phyloP scores from a whole-genome alignment of 1,140 invertebrate species.

The Aphidius gifuensis region DNA sequence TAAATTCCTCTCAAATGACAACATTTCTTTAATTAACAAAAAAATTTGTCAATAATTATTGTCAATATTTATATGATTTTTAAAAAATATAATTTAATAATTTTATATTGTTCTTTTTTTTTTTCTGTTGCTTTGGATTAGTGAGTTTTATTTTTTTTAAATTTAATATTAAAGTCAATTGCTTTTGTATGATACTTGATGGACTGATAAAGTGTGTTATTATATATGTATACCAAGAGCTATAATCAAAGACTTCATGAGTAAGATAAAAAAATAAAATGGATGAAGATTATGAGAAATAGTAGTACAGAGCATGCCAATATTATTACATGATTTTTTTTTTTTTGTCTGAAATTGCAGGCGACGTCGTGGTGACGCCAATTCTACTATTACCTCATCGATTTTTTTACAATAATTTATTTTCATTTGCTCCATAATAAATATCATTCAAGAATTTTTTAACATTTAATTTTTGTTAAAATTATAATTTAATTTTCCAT shows the following conservation, averaged over 20 bases:
- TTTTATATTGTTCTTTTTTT: too few relatives aligned
- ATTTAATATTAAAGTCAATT: conserved; percentile 1
- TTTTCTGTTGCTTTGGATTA: too few relatives aligned
- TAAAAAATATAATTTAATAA: neutral
- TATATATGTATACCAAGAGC: neutral
- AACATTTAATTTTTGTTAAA: too few relatives aligned
- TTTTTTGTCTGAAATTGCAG: conserved; percentile 20
- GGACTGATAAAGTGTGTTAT: conserved; percentile 2
- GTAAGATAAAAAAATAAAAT: conserved; percentile 1
- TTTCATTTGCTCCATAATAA: conserved; percentile 16
- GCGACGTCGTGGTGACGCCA: conserved; percentile 28
- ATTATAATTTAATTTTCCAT: neutral
- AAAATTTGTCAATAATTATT: neutral
- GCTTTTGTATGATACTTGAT: neutral
- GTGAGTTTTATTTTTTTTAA: too few relatives aligned
- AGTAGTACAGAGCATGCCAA: too few relatives aligned
- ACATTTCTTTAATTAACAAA: neutral
- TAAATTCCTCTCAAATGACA: neutral
- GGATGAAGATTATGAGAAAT: neutral
- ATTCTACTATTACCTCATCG: conserved; percentile 31
- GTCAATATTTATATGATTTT: neutral
- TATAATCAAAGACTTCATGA: neutral
- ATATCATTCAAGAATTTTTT: too few relatives aligned
- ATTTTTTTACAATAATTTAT: conserved; percentile 23
- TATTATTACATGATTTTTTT: too few relatives aligned